These are phyloP conservation scores for Varanus komodoensis DNA, from an alignment of 2,113 vertebrate genomes.

Conservation along the genomic window DNA sequence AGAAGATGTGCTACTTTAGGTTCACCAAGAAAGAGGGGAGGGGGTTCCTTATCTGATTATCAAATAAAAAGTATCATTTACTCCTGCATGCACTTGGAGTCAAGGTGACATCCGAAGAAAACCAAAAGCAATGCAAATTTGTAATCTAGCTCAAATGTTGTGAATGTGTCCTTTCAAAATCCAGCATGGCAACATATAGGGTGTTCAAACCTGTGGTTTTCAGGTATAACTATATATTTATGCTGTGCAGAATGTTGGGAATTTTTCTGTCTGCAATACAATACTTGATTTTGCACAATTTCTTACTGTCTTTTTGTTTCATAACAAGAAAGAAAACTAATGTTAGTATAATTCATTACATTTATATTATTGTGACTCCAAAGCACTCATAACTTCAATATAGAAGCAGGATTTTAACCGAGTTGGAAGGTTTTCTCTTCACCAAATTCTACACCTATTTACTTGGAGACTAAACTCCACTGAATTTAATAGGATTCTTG, in stretches of 20 bases:
- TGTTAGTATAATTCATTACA: neutral
- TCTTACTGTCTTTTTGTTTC: conserved; percentile 22
- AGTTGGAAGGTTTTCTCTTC: neutral
- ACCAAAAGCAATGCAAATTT: neutral
- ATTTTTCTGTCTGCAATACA: conserved; percentile 46
- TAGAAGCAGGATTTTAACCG: neutral
- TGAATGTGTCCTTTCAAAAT: neutral
- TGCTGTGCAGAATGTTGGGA: conserved; percentile 30
- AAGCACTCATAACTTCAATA: neutral
- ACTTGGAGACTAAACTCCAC: neutral
- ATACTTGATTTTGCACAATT: conserved; percentile 6
- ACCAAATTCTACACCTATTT: neutral
- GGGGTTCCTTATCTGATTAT: neutral
- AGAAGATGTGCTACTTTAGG: neutral
- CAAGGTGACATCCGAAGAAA: neutral
- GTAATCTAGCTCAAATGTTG: neutral
- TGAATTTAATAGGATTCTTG: neutral
- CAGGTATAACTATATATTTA: conserved; percentile 21
- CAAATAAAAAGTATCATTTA: neutral
- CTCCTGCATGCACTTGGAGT: neutral
- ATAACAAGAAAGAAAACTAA: conserved; percentile 33
- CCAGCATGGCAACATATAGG: neutral
- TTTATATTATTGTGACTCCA: conserved; percentile 34
- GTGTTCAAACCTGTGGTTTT: conserved; percentile 2
- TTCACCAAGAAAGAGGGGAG: neutral